Evolutionary conservation across 2,888 invertebrate species (phyloP).

Genomic region (Marronus borbonicus): DNA sequence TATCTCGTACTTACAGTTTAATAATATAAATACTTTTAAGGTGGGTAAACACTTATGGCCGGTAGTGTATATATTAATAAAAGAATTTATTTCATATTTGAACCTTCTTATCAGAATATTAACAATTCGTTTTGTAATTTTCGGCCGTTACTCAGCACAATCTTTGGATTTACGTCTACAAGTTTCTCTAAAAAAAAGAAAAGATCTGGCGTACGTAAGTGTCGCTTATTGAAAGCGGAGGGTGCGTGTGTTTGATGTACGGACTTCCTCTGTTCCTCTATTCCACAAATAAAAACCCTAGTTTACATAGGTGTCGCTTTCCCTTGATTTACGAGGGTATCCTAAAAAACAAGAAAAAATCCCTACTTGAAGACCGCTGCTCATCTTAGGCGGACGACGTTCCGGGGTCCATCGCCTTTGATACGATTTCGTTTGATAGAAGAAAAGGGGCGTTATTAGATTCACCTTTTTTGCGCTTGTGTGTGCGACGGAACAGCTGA

Average conservation of each 20-base stretch:
- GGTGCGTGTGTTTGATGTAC: slow-evolving; percentile 42
- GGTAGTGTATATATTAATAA: too few relatives aligned
- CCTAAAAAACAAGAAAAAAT: neutral
- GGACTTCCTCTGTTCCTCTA: slow-evolving; percentile 37
- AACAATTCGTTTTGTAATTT: too few relatives aligned
- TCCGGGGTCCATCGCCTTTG: slow-evolving; percentile 29
- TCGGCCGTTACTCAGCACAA: too few relatives aligned
- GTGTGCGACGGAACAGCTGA: neutral
- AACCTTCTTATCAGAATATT: too few relatives aligned
- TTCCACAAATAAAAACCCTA: slow-evolving; percentile 41
- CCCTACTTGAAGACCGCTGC: neutral
- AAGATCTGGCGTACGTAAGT: slow-evolving; percentile 40
- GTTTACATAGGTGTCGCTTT: slow-evolving; percentile 43
- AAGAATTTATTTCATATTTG: too few relatives aligned
- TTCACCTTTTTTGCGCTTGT: neutral
- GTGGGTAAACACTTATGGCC: too few relatives aligned
- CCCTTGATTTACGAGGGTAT: slow-evolving; percentile 44
- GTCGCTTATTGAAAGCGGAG: slow-evolving; percentile 34
- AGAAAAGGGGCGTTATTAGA: slow-evolving; percentile 26
- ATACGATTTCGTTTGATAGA: slow-evolving; percentile 37
- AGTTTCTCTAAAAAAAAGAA: slow-evolving; percentile 1
- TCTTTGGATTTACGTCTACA: neutral
- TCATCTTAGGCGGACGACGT: neutral
- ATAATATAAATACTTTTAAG: too few relatives aligned
- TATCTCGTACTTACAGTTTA: too few relatives aligned